Evolutionary conservation across 2,797 vertebrate genomes (phyloP).

Genomic region (Remorina albescens): DNA sequence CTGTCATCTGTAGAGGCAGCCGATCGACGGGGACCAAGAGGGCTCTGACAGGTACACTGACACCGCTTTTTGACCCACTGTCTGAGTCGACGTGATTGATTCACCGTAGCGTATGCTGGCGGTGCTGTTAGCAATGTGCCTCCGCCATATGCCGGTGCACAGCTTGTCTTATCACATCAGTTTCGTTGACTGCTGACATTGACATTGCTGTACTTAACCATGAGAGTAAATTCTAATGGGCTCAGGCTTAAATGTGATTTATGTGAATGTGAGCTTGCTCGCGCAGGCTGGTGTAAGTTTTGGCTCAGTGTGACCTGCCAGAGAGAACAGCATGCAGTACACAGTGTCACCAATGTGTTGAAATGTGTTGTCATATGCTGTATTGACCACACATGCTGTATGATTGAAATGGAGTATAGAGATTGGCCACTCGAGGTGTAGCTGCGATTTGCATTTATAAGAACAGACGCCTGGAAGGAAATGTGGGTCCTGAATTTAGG

Average conservation of each 20-base stretch:
- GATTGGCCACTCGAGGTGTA: not conserved
- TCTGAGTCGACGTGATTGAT: not conserved
- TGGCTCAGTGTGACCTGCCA: not conserved
- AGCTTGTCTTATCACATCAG: not conserved
- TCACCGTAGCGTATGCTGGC: too few relatives aligned
- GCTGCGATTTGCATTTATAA: not conserved
- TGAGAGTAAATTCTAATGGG: not conserved
- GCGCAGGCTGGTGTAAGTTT: too few relatives aligned
- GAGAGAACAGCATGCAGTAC: not conserved
- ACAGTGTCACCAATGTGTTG: not conserved
- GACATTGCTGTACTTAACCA: not conserved
- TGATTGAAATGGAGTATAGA: not conserved
- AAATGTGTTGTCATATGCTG: not conserved
- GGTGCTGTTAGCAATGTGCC: not conserved
- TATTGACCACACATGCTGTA: too few relatives aligned
- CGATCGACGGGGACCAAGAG: constrained; percentile 1
- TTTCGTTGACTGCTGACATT: not conserved
- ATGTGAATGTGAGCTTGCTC: too few relatives aligned
- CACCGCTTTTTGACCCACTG: not conserved
- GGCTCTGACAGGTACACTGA: constrained; percentile 56
- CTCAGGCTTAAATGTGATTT: not conserved
- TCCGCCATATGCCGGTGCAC: not conserved
- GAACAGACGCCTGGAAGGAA: not conserved
- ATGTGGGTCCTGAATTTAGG: not conserved
- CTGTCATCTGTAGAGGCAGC: constrained; percentile 41